A percentile compares a stretch with the other conserved stretches of the same genome.
phyloP scores from a whole-genome alignment of 2,888 invertebrate genomes.

The Keiferia lycopersicella region DNA sequence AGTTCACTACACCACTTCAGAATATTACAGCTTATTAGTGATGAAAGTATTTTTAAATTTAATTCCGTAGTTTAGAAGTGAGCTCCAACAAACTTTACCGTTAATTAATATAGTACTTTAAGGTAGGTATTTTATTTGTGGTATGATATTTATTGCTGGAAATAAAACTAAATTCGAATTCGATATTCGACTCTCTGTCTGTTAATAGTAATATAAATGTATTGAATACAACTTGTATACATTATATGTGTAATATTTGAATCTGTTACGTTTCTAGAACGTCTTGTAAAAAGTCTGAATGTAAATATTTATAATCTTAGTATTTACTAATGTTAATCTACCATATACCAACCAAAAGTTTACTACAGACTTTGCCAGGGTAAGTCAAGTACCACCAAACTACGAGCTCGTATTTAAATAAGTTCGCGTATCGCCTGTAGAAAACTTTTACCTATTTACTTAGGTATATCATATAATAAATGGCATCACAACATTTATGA shows the following conservation, averaged over 20 bases:
- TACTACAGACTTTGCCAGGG: not conserved
- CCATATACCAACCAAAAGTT: no score
- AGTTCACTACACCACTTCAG: no score
- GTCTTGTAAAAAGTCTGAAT: conserved; percentile 63
- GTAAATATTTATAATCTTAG: conserved; percentile 57
- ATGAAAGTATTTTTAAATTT: no score
- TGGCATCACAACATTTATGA: conserved; percentile 2
- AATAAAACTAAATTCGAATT: no score
- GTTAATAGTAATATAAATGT: not conserved
- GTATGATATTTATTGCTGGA: no score
- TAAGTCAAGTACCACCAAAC: conserved; percentile 34
- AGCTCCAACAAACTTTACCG: no score
- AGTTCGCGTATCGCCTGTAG: not conserved
- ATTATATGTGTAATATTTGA: not conserved
- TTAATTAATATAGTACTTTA: no score
- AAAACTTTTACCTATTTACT: not conserved
- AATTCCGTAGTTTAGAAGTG: no score
- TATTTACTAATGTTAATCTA: conserved; percentile 20
- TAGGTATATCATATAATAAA: not conserved
- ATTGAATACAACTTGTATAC: not conserved
- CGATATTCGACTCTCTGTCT: not conserved
- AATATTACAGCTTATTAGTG: no score
- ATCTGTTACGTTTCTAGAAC: conserved; percentile 7
- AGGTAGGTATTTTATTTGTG: no score
- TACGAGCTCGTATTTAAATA: no score